These are phyloP conservation scores for Pedionomus torquatus DNA, from an alignment of 2,113 vertebrate species.

Conservation along the genomic window DNA sequence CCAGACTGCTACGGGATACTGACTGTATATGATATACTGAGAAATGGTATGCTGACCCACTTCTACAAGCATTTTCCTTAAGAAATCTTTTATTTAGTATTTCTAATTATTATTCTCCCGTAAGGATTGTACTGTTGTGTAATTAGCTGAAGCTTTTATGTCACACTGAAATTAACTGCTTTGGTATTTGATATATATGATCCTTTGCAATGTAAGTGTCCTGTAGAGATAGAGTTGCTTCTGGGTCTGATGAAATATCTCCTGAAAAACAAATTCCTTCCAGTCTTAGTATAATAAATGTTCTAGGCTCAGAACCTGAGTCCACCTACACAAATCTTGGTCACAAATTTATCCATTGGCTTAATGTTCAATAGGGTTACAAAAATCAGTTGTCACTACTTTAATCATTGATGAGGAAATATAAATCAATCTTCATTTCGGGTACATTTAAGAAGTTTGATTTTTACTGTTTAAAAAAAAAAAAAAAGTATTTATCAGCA, in stretches of 20 bases:
- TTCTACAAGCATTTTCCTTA: neutral
- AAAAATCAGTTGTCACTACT: neutral
- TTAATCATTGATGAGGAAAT: neutral
- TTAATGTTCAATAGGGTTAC: neutral
- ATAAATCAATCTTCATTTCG: neutral
- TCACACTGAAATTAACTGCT: neutral
- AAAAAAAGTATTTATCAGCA: neutral
- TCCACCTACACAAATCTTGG: neutral
- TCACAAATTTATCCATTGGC: neutral
- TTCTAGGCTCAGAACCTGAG: neutral
- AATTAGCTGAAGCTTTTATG: neutral
- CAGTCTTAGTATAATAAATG: neutral
- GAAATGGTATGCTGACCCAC: neutral
- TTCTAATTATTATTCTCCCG: neutral
- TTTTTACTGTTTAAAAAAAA: neutral
- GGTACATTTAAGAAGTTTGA: neutral
- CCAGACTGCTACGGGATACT: no score
- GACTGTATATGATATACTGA: no score
- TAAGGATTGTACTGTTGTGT: neutral
- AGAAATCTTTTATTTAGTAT: neutral
- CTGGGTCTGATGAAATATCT: neutral
- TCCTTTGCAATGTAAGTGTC: neutral
- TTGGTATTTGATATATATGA: neutral
- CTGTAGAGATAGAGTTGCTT: neutral
- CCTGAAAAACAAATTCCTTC: neutral